These are phyloP conservation scores for Cheirogaleus major DNA, from an alignment of 2,797 vertebrate species.

Conservation along the genomic window DNA sequence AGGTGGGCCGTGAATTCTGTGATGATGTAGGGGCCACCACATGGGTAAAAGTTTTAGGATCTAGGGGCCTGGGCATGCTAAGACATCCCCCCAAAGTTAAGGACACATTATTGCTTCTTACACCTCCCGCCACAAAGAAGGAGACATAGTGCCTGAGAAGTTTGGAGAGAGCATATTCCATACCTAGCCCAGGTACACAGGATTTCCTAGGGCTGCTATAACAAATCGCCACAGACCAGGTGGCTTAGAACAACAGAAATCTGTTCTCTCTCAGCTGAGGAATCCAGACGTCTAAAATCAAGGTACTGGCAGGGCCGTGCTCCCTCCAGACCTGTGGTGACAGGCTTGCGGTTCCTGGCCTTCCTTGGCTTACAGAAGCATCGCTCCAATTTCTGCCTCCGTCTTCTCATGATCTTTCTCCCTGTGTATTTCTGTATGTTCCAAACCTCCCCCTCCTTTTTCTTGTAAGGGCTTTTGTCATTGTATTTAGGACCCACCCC, in stretches of 20 bases:
- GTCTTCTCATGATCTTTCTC: background rate
- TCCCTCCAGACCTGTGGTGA: background rate
- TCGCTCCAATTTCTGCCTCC: background rate
- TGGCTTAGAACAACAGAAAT: background rate
- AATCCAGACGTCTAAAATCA: background rate
- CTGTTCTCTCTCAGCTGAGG: background rate
- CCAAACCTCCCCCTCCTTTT: background rate
- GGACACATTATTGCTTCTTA: background rate
- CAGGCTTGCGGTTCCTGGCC: background rate
- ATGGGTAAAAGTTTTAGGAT: background rate
- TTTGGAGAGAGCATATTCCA: background rate
- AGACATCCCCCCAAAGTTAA: background rate
- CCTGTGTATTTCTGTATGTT: background rate
- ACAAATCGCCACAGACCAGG: background rate
- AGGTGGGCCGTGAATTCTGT: background rate
- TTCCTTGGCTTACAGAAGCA: background rate
- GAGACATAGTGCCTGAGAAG: background rate
- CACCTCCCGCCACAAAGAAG: background rate
- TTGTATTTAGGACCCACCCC: background rate
- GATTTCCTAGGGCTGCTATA: background rate
- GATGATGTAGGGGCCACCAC: background rate
- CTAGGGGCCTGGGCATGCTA: background rate
- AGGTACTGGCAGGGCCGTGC: background rate
- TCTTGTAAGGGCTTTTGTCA: background rate
- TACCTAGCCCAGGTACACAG: background rate